Evolutionary conservation across 30 jellyfish, hydroid and myxozoan species (phyloP), one percentile per base, ranked within the genome.

Genomic region (Phacellophora camtschatica): DNA sequence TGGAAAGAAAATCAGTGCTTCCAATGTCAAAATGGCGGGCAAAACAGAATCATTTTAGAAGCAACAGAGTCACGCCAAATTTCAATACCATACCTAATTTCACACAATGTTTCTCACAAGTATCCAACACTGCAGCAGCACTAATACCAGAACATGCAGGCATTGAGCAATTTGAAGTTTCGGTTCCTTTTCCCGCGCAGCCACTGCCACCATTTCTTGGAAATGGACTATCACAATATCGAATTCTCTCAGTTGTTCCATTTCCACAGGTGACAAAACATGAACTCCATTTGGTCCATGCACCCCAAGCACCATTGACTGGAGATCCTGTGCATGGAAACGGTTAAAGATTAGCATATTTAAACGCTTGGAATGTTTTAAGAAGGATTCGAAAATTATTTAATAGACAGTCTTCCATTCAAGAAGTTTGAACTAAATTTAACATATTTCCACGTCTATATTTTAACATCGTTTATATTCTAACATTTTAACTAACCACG

Each of bases 151-250:
- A 77, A 37, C 90, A 77, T 13, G 0, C 3, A 16, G 82, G 90
- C 82, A 35, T 25, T 0, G 48, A 29, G 30, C 90, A 77, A 16
- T 6, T 16, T 15, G 25, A 12, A 7, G 53, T 28, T 31, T 77
- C 82, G 15, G 42, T 32, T 4, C 43, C 11, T 4, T 4, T 11
- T 12, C 90, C 90, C 18, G 29, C 46, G 36, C 90, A 77, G 25
- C 48, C 34, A 19, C 13, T 61, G 8, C 90, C 90, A 9, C 90
- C 90, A 48, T 77, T 77, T 56, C 65, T 63, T 7, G 90, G 90
- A 28, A 72, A 39, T 5, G 90, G 90, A 49, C 33, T 77, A 74
- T 77, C 82, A 62, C 90, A 77, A 74, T 77, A 77, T 33, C 90
- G 90, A 46, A 41, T 5, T 45, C 90, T 41, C 55, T 77, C 82